Evolutionary conservation across 2,888 invertebrate species (phyloP).

Genomic region (Seira musarum): DNA sequence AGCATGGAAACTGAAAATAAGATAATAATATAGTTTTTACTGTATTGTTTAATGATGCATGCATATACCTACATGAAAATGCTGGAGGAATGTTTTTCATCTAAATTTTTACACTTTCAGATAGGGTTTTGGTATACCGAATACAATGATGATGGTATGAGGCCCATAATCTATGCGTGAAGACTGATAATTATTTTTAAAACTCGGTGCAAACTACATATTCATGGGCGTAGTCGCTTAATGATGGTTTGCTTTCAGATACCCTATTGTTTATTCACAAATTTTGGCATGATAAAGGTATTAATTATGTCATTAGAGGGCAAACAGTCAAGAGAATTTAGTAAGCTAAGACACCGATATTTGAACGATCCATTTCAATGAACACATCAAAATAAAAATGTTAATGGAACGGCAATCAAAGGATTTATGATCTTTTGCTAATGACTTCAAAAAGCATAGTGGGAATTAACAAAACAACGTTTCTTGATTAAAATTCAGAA

Average conservation of each 20-base stretch:
- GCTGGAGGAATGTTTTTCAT: too few relatives aligned
- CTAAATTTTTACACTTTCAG: too few relatives aligned
- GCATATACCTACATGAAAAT: too few relatives aligned
- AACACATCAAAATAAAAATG: conserved; percentile 23
- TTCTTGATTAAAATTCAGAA: not conserved
- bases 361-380: not conserved
- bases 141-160: too few relatives aligned
- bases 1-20: too few relatives aligned
- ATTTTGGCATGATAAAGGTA: conserved; percentile 2
- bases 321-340: not conserved
- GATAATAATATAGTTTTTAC: too few relatives aligned
- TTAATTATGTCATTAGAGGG: conserved; percentile 3
- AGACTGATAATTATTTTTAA: not conserved
- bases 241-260: not conserved
- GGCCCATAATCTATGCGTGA: too few relatives aligned
- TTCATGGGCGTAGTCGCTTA: not conserved
- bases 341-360: too few relatives aligned
- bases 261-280: not conserved
- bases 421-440: conserved; percentile 37
- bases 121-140: too few relatives aligned
- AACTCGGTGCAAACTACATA: not conserved
- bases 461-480: not conserved
- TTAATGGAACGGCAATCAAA: conserved; percentile 36
- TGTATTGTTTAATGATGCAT: too few relatives aligned
- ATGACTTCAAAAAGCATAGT: not conserved